Conservation (phyloP, 2,888 invertebrate species). For the Hybos culiciformis region DNA sequence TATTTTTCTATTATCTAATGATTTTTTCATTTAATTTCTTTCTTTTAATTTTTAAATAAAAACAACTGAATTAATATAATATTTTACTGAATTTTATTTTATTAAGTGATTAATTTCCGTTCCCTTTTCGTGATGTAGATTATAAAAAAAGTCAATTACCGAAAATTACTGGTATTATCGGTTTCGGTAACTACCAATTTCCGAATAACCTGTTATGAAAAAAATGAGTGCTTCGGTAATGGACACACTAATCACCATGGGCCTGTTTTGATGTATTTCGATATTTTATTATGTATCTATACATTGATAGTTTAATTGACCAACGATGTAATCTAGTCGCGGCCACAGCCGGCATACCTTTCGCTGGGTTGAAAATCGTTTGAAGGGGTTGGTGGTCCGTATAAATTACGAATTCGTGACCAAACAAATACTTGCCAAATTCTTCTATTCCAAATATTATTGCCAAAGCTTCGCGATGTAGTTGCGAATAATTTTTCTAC, state of each 20-base stretch:
- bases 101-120: too few relatives aligned
- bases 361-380: slow-evolving; percentile 15
- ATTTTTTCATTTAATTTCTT: too few relatives aligned
- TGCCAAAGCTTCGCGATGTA: slow-evolving; percentile 23
- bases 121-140: too few relatives aligned
- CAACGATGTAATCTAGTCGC: slow-evolving; percentile 11
- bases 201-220: too few relatives aligned
- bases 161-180: too few relatives aligned
- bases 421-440: slow-evolving; percentile 32
- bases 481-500: slow-evolving; percentile 19
- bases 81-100: too few relatives aligned
- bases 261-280: slow-evolving; percentile 6
- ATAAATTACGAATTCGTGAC: slow-evolving; percentile 16
- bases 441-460: slow-evolving; percentile 28
- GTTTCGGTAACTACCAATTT: too few relatives aligned
- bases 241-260: slow-evolving; percentile 8
- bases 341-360: slow-evolving; percentile 9
- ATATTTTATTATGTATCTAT: slow-evolving; percentile 10
- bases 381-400: slow-evolving; percentile 16
- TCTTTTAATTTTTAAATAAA: too few relatives aligned
- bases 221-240: too few relatives aligned
- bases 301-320: slow-evolving; percentile 8
- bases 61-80: too few relatives aligned
- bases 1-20: too few relatives aligned
- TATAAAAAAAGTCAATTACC: too few relatives aligned